Base-by-base conservation (phyloP, 2,888 invertebrate genomes). In the Tenthredo amoena region DNA sequence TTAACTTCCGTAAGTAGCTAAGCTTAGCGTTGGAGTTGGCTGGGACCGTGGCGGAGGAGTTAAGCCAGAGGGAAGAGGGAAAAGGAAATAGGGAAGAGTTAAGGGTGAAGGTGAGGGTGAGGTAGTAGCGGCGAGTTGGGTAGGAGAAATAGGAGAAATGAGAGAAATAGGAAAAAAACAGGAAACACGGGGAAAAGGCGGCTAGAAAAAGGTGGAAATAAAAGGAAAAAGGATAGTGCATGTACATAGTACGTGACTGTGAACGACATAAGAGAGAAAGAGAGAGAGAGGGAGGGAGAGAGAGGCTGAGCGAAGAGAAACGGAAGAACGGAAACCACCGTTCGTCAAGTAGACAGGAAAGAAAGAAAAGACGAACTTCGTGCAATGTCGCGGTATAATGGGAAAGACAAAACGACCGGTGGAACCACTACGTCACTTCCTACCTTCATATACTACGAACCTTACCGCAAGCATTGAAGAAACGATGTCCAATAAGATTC, bases 1-100 rank as follows among this genome's bases (percentile, higher is more conserved):
- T 81, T 62, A 81, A 81, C 81, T 81, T 81, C 62, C 81, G 81
- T 81, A 81, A 81, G 81, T 81, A 62, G 81, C 81, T 21, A 26
- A 81, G 81, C 58, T 81, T 81, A 81, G 81, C 81, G 62, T 58
- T 62, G 34, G 58, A 77, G 77, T 55, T 81, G 81, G 77, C 47
- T 18, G 77, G 31, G 18, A 55, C 47, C 55, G 77, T 55, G 77
- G 55, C 21, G 37, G 9, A 43, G 47, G 37, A 18, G 50, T 62
- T 40, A 55, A 68, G 47, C 31, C 18, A 10, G 47, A 31, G 47
- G 34, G 34, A 47, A 21, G 21, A 47, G 43, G 9, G 6, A 40
- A 68, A 26, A 15, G 15, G 12, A 12, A 55, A 68, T 26, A 15
- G 15, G 12, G 18, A 55, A 34, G 50, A 37, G 26, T 9, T 58